Evolutionary conservation across 2,113 vertebrate species (phyloP), one percentile per base, ranked within the genome.

Genomic region (Rhinopomastus cyanomelas): DNA sequence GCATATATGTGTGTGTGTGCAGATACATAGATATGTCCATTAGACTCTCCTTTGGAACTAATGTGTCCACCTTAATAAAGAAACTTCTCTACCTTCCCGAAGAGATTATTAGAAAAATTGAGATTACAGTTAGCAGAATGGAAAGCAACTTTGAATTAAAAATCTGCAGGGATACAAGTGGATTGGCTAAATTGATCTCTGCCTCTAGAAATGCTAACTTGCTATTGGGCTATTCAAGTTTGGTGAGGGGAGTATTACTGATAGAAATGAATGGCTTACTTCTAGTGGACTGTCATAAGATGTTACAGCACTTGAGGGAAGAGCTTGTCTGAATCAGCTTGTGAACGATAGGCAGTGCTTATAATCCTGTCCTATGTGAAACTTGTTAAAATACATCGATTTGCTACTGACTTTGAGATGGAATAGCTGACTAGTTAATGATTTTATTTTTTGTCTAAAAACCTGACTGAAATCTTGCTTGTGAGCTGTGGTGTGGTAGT

Each of bases 211-310:
- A 93, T 89, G 90, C 84, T 92, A 86, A 93, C 92, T 93, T 87
- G 57, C 84, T 85, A 87, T 96, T 74, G 68, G 64, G 62, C 92
- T 92, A 89, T 95, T 96, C 91, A 94, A 84, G 91, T 82, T 74
- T 85, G 94, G 89, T 90, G 84, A 93, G 78, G 87, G 87, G 91
- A 93, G 92, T 96, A 92, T 95, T 95, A 96, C 69, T 94, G 90
- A 93, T 93, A 87, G 94, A 95, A 93, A 80, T 76, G 57, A 81
- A 95, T 91, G 89, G 92, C 92, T 95, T 95, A 75, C 81, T 89
- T 92, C 71, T 90, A 65, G 67, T 75, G 82, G 87, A 89, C 79
- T 89, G 71, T 92, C 71, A n/a, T 90, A 56, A 32, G 23, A 17
- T 62, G 27, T 74, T 74, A 49, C 23, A 48, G 94, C 89, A 94